Conservation (phyloP, 2,113 vertebrate species). For the Danionella cerebrum region DNA sequence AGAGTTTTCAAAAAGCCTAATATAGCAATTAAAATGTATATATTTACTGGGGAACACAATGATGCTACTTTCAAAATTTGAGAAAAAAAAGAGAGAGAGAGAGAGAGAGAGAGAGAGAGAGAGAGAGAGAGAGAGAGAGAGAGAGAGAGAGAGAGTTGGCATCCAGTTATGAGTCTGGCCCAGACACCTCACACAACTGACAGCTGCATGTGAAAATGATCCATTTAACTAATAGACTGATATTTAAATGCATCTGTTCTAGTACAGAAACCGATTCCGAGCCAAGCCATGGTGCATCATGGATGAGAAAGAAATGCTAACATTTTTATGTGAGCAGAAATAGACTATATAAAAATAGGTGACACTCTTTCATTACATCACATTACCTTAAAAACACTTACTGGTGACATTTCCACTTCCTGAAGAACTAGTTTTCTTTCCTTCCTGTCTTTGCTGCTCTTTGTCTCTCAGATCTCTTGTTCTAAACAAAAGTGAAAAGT, state of each 20-base stretch:
- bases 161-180: conserved; percentile 10
- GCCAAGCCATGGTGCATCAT: conserved; percentile 38
- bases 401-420: conserved; percentile 56
- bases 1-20: no score
- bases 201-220: conserved; percentile 63
- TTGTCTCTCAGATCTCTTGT: neutral
- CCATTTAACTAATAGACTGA: conserved; percentile 62
- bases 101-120: neutral
- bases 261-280: conserved; percentile 32
- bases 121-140: neutral
- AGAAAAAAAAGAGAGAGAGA: neutral
- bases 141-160: neutral
- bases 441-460: conserved; percentile 23
- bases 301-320: conserved; percentile 47
- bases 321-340: conserved; percentile 55
- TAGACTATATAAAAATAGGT: conserved; percentile 53
- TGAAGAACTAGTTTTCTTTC: conserved; percentile 27
- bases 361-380: conserved; percentile 46
- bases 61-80: neutral
- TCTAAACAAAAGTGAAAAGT: conserved; percentile 12
- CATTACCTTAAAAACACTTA: conserved; percentile 40
- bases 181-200: conserved; percentile 55
- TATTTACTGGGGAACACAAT: neutral
- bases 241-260: conserved; percentile 64
- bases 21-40: no score